These are phyloP conservation scores for Gallinago jamesoni DNA, from an alignment of 2,113 vertebrate genomes.

Conservation along the genomic window DNA sequence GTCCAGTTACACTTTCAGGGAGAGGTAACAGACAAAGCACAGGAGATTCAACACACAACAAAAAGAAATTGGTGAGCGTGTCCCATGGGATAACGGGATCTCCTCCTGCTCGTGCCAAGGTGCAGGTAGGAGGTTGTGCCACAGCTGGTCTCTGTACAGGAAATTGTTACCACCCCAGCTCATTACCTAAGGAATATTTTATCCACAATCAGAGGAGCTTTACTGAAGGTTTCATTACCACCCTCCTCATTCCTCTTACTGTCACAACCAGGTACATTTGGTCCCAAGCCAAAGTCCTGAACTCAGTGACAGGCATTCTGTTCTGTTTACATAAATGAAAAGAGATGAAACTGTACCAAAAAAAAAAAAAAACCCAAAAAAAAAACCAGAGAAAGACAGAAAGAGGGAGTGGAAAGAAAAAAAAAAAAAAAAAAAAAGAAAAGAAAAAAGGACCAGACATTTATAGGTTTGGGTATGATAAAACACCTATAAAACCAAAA, in stretches of 20 bases:
- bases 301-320: neutral
- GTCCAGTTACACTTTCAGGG: neutral
- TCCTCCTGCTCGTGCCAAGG: neutral
- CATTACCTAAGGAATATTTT: neutral
- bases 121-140: neutral
- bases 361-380: neutral
- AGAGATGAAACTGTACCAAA: neutral
- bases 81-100: neutral
- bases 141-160: neutral
- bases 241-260: neutral
- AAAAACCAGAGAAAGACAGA: too few species aligned
- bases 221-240: neutral
- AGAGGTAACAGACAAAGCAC: neutral
- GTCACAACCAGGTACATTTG: neutral
- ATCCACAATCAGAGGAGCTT: neutral
- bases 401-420: neutral
- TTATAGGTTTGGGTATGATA: constrained; percentile 28
- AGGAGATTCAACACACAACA: neutral
- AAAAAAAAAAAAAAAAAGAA: neutral
- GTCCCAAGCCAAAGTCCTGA: neutral
- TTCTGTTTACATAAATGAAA: neutral
- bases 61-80: neutral
- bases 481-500: constrained; percentile 56
- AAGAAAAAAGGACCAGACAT: neutral
- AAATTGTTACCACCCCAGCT: neutral